Percentiles rank a stretch among this genome's conserved stretches.
phyloP scores from a whole-genome alignment of 1,140 invertebrate species.

The Thalassaphorura encarpata region DNA sequence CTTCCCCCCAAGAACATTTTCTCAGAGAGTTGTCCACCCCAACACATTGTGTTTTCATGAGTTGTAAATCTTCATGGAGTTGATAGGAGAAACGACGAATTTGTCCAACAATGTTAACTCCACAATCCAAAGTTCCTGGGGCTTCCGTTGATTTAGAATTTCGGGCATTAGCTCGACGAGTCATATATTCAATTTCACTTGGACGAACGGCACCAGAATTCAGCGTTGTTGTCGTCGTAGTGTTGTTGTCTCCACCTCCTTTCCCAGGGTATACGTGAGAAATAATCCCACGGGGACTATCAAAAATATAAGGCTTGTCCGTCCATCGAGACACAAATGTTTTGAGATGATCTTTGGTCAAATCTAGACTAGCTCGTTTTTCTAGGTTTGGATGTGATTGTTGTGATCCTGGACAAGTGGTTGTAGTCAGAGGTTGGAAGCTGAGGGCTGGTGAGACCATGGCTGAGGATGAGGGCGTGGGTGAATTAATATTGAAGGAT shows the following conservation, averaged over 20 bases:
- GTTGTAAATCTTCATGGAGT: conserved; percentile 33
- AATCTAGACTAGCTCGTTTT: conserved; percentile 45
- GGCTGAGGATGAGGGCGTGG: not conserved
- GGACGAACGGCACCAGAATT: no score
- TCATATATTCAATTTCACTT: no score
- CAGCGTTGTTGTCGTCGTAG: no score
- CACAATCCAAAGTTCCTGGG: conserved; percentile 14
- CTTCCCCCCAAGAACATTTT: no score
- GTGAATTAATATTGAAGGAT: not conserved
- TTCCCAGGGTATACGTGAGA: conserved; percentile 25
- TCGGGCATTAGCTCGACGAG: no score
- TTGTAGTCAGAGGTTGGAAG: not conserved
- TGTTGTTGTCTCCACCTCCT: no score
- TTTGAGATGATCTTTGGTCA: conserved; percentile 73
- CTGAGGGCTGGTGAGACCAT: not conserved
- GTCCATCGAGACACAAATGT: conserved; percentile 78
- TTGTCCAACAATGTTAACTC: conserved; percentile 28
- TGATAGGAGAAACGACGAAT: conserved; percentile 29
- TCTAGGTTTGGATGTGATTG: not conserved
- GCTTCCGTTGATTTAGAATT: no score
- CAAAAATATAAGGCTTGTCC: conserved; percentile 69
- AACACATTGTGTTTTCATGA: conserved; percentile 25
- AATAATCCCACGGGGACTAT: conserved; percentile 41
- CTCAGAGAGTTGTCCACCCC: no score
- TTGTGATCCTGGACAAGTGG: not conserved